A percentile compares a stretch with the other conserved stretches of the same genome.
phyloP scores from a whole-genome alignment of 2,113 vertebrate genomes.

The Tragelaphus strepsiceros region DNA sequence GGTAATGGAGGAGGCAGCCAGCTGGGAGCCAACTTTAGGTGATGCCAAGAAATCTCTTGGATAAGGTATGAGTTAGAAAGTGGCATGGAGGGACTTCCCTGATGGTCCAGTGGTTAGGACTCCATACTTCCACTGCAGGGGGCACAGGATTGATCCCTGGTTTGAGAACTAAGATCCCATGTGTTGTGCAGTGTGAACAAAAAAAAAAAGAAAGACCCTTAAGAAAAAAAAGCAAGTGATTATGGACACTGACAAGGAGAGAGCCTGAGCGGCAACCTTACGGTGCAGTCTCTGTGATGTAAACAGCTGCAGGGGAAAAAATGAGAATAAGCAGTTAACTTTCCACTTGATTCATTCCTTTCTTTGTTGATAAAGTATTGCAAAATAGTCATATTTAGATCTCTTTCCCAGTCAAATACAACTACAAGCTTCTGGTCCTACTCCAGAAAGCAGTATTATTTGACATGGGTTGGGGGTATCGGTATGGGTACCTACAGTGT shows the following conservation, averaged over 20 bases:
- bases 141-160: neutral
- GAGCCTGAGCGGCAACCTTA: neutral
- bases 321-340: neutral
- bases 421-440: neutral
- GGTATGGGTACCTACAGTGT: neutral
- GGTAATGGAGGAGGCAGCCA: neutral
- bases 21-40: neutral
- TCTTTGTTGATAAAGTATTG: neutral
- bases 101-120: neutral
- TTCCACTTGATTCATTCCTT: neutral
- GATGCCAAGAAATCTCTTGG: neutral
- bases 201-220: neutral
- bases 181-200: neutral
- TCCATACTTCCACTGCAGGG: neutral
- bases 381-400: neutral
- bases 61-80: neutral
- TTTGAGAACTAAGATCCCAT: neutral
- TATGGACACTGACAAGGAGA: neutral
- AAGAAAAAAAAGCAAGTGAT: neutral
- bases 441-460: neutral
- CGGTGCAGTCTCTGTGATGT: neutral
- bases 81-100: neutral
- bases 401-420: neutral
- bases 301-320: conserved; percentile 21
- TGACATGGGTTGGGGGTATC: neutral